Evolutionary conservation across 2,113 vertebrate genomes (phyloP).

Genomic region (Spilogale gracilis): DNA sequence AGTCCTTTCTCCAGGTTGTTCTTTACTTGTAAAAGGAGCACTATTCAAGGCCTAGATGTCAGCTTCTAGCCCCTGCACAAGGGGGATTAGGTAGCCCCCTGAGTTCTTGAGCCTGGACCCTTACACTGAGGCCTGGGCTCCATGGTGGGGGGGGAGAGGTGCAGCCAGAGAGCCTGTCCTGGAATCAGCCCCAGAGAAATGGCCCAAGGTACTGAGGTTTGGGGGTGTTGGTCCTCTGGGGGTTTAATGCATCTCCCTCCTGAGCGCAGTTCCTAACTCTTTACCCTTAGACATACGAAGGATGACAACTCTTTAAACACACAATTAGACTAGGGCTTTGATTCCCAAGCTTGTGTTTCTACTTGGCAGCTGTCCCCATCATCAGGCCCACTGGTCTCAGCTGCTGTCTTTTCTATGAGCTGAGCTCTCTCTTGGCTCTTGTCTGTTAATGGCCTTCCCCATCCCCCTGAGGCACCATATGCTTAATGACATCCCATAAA

Average conservation of each 20-base stretch:
- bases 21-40: constrained; percentile 34
- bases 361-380: not conserved
- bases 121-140: not conserved
- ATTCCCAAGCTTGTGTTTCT: not conserved
- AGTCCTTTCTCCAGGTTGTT: constrained; percentile 20
- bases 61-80: constrained; percentile 35
- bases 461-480: constrained; percentile 43
- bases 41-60: constrained; percentile 38
- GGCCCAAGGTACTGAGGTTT: not conserved
- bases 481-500: constrained; percentile 49
- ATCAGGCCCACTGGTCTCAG: not conserved
- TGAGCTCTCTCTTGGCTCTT: constrained; percentile 14
- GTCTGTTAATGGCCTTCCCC: not conserved
- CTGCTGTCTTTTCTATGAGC: not conserved
- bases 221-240: not conserved
- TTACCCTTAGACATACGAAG: not conserved
- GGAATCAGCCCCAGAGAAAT: not conserved
- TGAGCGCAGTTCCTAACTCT: not conserved
- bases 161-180: not conserved
- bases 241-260: not conserved
- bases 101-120: not conserved
- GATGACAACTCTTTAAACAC: constrained; percentile 31
- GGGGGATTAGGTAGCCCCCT: not conserved
- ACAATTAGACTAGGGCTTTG: not conserved
- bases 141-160: no score